Base-by-base conservation (phyloP, 2,797 vertebrate genomes). In the Fratercula arctica region DNA sequence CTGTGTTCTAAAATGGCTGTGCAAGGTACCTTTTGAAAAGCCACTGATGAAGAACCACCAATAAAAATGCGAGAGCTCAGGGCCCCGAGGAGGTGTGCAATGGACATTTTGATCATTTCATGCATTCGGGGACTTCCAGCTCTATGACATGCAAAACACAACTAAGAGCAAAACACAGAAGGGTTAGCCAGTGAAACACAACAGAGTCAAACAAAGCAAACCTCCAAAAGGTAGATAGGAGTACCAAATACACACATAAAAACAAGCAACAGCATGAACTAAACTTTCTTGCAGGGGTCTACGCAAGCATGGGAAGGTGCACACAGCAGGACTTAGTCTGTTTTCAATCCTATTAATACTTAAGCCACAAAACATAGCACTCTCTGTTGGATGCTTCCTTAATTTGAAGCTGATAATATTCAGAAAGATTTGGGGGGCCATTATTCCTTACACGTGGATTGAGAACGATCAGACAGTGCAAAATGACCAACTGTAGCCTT, bases 71-170 rank as follows among this genome's bases (percentile, higher is more conserved):
- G 87, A 93, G 96, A 97, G 94, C 94, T 97, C 95, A 98, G 95
- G 90, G 94, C 87, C 96, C 95, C 91, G n/a, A 98, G 91, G 81
- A 98, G 91, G 12, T 92, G 95, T 67, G 74, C 81, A 97, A 98
- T 51, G 92, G 96, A 97, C 85, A 96, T 91, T 98, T 97, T 97
- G 96, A 97, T 96, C 72, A 97, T 98, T 96, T 98, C 98, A 98
- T 98, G 97, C 96, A 98, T 87, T 94, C 90, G 97, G 74, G 96
- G 87, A 94, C 96, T 96, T 97, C 97, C 97, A 94, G 95, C 87
- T 97, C 97, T 98, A 97, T 81, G 84, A 89, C 97, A 98, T 97
- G 98, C 97, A 97, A 98, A 97, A 95, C 93, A 97, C 89, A 97
- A 90, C 97, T 95, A 97, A 95, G 83, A 95, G 96, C 93, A 97